Conservation (phyloP, 1,140 invertebrate genomes). For the Forficula auricularia region DNA sequence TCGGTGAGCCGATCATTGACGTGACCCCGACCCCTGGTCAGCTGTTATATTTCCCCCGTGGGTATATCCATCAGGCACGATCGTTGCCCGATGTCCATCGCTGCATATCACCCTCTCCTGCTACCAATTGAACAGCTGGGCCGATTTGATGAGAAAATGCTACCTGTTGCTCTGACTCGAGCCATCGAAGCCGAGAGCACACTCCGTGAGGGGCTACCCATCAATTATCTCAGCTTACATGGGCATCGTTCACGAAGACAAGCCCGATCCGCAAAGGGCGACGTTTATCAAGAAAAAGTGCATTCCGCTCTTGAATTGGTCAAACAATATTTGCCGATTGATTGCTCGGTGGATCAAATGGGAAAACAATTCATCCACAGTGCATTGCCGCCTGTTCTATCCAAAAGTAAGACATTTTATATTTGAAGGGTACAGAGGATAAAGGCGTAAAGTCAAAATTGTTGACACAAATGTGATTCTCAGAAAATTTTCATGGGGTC, state of each 20-base stretch:
- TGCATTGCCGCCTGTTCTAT: conserved; percentile 66
- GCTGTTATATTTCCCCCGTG: conserved; percentile 79
- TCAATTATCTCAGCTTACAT: conserved; percentile 53
- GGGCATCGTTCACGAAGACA: conserved; percentile 31
- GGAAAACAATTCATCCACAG: conserved; percentile 67
- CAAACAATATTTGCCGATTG: conserved; percentile 44
- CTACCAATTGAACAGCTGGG: conserved; percentile 81
- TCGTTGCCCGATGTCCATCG: conserved; percentile 61
- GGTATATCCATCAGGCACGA: conserved; percentile 79
- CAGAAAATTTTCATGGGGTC: too few relatives aligned
- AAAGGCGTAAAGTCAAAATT: too few relatives aligned
- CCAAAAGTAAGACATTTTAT: conserved; percentile 32
- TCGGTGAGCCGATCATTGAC: conserved; percentile 67
- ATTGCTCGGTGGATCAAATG: conserved; percentile 70
- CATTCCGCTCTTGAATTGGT: too few relatives aligned
- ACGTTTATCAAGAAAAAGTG: too few relatives aligned
- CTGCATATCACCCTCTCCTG: conserved; percentile 83
- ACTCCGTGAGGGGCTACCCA: conserved; percentile 63
- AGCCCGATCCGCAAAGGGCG: too few relatives aligned
- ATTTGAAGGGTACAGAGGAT: too few relatives aligned
- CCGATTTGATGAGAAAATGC: conserved; percentile 65
- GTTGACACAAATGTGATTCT: too few relatives aligned
- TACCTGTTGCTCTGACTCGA: conserved; percentile 55
- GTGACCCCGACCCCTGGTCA: conserved; percentile 69
- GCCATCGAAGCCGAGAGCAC: conserved; percentile 51